A percentile compares a stretch with the other conserved stretches of the same genome.
These are phyloP conservation scores for Phainopepla nitens DNA, from an alignment of 2,113 vertebrate species.

Conservation along the genomic window DNA sequence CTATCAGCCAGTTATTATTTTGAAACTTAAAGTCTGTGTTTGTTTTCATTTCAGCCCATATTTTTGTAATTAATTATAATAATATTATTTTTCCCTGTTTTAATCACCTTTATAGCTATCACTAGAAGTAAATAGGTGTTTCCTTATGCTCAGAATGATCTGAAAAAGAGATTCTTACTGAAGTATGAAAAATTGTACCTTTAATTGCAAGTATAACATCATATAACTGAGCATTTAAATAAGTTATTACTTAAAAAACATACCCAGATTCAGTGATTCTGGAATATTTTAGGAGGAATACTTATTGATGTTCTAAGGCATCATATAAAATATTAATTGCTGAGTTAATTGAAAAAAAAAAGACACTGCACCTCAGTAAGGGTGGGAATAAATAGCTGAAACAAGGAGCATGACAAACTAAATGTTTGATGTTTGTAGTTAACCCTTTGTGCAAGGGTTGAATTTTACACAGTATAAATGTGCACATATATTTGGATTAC, in stretches of 20 bases:
- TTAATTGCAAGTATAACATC: not conserved
- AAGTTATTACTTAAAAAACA: not conserved
- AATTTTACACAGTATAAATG: not conserved
- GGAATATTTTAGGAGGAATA: not conserved
- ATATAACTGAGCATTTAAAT: not conserved
- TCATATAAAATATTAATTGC: not conserved
- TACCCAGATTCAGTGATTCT: not conserved
- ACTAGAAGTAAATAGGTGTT: not conserved
- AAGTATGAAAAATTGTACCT: not conserved
- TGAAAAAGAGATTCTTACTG: not conserved
- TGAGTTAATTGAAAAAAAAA: too few species aligned
- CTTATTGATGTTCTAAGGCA: not conserved
- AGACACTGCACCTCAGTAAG: not conserved
- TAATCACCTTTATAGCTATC: not conserved
- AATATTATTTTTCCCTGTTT: not conserved
- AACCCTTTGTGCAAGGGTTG: not conserved
- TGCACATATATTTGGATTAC: not conserved
- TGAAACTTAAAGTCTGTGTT: not conserved
- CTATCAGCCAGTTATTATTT: not conserved
- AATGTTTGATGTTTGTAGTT: not conserved
- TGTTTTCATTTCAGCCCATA: not conserved
- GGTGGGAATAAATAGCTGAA: not conserved
- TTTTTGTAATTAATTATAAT: conserved; percentile 22
- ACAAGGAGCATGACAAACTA: not conserved
- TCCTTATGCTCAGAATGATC: not conserved